Conservation (phyloP, 2,888 invertebrate species). For the Rutpela maculata region DNA sequence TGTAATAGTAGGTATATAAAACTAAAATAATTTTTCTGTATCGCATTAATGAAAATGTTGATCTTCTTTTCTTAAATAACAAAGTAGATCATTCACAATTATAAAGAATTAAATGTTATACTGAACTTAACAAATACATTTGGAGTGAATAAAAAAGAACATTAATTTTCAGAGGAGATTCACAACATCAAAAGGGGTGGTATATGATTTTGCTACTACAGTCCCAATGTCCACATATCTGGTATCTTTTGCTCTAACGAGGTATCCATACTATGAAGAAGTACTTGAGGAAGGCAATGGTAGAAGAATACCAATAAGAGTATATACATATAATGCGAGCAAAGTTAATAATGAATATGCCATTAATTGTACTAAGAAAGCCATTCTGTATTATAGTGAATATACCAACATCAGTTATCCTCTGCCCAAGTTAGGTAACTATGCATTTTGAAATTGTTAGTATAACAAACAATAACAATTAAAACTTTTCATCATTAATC, state of each 20-base stretch:
- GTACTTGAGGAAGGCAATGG: slow-evolving; percentile 41
- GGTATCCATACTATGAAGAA: slow-evolving; percentile 54
- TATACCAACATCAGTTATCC: slow-evolving; percentile 62
- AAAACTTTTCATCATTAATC: no score
- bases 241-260: slow-evolving; percentile 61
- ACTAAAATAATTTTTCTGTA: no score
- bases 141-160: not conserved
- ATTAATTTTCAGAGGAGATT: slow-evolving; percentile 51
- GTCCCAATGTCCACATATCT: slow-evolving; percentile 63
- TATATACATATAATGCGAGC: slow-evolving; percentile 56
- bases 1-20: no score
- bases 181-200: slow-evolving; percentile 50
- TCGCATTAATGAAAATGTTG: no score
- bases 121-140: no score
- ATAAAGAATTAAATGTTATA: no score
- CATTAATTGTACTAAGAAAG: slow-evolving; percentile 51
- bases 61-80: no score
- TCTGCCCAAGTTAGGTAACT: slow-evolving; percentile 63
- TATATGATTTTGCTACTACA: slow-evolving; percentile 60
- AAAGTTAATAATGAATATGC: slow-evolving; percentile 54
- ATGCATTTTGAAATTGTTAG: not conserved
- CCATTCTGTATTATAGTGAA: slow-evolving; percentile 58
- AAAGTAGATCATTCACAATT: no score
- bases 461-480: not conserved
- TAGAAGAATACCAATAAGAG: slow-evolving; percentile 55